Evolutionary conservation across 2,797 vertebrate species (phyloP), one percentile per base, ranked within the genome.

Genomic region (Oreochromis grahami): DNA sequence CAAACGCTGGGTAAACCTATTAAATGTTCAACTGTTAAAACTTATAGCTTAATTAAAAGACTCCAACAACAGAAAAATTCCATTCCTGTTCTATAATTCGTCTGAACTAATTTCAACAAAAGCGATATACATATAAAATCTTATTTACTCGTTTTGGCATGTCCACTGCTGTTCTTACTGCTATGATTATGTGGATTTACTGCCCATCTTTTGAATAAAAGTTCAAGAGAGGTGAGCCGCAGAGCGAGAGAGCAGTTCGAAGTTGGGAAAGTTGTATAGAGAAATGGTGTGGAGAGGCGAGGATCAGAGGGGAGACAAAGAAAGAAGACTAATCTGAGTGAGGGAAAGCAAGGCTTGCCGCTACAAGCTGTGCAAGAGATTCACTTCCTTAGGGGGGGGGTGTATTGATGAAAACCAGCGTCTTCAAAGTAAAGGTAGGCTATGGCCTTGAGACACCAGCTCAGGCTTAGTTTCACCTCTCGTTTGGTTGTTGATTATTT

Each of bases 341-440:
- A 83, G 36, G 53, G 48, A 26, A 81, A 76, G 56, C 6, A 63
- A 65, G 45, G 84, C 82, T 21, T 78, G 80, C 53, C 38, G 76
- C 91, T 82, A 81, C 70, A 82, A 83, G 85, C 89, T 77, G 50
- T 81, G 65, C 79, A 83, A 55, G 26, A 90, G 74, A 82, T 50
- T 79, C 32, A 3, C 52, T 80, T 90, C 84, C 82, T 87, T 3
- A 41, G 53, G 85, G 45, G 78, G 78, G 26, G 55, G 68, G 63
- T 88, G 84, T 85, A 82, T 89, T 85, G 90, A 94, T 91, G 86
- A 84, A 93, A 93, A 88, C 77, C 83, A 51, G 72, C 77, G 36
- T 80, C 86, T 90, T 94, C 76, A 90, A 91, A 92, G 89, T 56
- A 50, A 78, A 91, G 53, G 70, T 79, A 36, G 38, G 65, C 68